Percentiles rank a stretch among this genome's conserved stretches.
Conservation (phyloP, 2,797 vertebrate species). For the Periparus ater region DNA sequence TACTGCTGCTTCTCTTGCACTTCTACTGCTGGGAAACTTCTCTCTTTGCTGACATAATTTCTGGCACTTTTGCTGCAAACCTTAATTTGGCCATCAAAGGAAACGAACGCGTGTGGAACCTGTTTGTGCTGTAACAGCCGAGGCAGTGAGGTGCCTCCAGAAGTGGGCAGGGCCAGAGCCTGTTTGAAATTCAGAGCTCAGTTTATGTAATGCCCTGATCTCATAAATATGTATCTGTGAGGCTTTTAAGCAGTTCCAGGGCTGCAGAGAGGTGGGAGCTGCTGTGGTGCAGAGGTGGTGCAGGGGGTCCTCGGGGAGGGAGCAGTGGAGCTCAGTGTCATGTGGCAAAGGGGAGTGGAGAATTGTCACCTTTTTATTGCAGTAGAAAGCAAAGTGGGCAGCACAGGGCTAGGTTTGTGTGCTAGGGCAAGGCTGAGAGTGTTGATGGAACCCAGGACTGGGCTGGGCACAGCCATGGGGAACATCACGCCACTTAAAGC, state of each 20-base stretch:
- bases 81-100: slow-evolving; percentile 14
- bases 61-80: slow-evolving; percentile 14
- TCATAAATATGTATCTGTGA: background rate
- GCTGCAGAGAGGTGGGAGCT: background rate
- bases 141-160: background rate
- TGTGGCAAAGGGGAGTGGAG: background rate
- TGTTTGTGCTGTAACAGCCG: background rate
- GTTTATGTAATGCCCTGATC: background rate
- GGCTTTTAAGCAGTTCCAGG: background rate
- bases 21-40: background rate
- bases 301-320: background rate
- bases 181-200: background rate
- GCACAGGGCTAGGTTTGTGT: rapidly evolving
- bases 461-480: background rate
- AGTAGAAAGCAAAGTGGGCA: background rate
- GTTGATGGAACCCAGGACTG: background rate
- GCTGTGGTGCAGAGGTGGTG: background rate
- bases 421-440: background rate
- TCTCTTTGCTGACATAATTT: background rate
- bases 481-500: background rate
- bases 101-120: background rate
- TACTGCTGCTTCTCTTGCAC: background rate
- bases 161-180: background rate
- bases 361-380: background rate
- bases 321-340: rapidly evolving